phyloP scores from a whole-genome alignment of 2,888 invertebrate species.

The Brenthis ino region DNA sequence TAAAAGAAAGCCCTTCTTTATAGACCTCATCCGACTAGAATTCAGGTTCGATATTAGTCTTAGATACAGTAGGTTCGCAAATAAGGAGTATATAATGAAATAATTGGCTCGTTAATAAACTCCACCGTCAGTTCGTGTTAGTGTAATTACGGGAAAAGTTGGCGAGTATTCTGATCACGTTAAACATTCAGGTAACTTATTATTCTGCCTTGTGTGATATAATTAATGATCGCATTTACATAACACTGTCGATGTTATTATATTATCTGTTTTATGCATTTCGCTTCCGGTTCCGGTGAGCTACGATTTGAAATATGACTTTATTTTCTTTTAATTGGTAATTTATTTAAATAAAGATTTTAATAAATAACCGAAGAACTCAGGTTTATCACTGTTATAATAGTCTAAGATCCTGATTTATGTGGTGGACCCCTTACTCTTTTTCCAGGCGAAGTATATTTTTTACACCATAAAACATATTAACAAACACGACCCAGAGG shows the following conservation, averaged over 20 bases:
- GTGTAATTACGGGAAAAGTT: conserved; percentile 38
- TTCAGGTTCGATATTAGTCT: conserved; percentile 31
- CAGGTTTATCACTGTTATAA: too few relatives aligned
- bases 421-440: too few relatives aligned
- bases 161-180: conserved; percentile 33
- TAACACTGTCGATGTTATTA: conserved; percentile 22
- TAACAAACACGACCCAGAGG: too few relatives aligned
- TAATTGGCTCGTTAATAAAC: conserved; percentile 44
- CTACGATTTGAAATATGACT: not conserved
- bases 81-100: conserved; percentile 43
- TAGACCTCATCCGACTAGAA: conserved; percentile 25
- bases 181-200: conserved; percentile 38
- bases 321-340: not conserved
- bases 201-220: conserved; percentile 34
- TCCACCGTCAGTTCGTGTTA: conserved; percentile 36
- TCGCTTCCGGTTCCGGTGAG: conserved; percentile 20
- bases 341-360: not conserved
- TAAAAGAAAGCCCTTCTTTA: conserved; percentile 36
- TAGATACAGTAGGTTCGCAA: conserved; percentile 36
- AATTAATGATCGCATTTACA: conserved; percentile 37
- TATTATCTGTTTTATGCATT: conserved; percentile 6
- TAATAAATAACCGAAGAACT: too few relatives aligned
- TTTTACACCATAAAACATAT: too few relatives aligned
- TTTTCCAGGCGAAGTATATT: too few relatives aligned
- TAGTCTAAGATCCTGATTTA: too few relatives aligned